Evolutionary conservation across 2,113 vertebrate species (phyloP), one percentile per base, ranked within the genome.

Genomic region (Dromiciops gliroides): DNA sequence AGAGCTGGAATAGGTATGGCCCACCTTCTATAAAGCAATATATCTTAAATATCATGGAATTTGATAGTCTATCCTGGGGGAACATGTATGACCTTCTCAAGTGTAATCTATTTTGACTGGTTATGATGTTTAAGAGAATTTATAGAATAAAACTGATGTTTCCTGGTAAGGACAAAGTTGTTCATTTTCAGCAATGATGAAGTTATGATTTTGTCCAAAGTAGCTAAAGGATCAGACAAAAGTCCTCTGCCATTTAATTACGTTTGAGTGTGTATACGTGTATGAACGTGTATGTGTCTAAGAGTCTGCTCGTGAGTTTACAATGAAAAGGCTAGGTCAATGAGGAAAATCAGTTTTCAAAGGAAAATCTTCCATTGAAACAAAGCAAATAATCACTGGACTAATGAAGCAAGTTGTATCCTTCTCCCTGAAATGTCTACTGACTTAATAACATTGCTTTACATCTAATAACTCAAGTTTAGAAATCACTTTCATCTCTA

Each of bases 81-180:
- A 95, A 23, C 25, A 10, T 1, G 9, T 56, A 94, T 89, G 51
- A 96, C 60, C 89, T 97, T 96, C 95, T 95, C 95, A 94, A 96
- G 93, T 95, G 95, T 93, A 95, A 98, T 95, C 26, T 95, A 52
- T 48, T 97, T 48, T 89, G 94, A 91, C 93, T 96, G 91, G 51
- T 96, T 95, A 95, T 56, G 89, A 95, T 97, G 89, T 97, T 95
- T 95, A 92, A 95, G 96, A 95, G 93, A 91, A 44, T 95, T 96
- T 95, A 92, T n/a, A 91, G 50, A 91, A 83, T 93, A 95, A 97
- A 97, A 16, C 49, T 97, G 51, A 91, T 48, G 11, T 92, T 94
- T 95, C 56, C 97, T 98, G 96, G 95, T 96, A 93, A 95, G 47
- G 95, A 89, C 25, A 96, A 97, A 95, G 75, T 89, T 60, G 91